A percentile compares a stretch with the other conserved stretches of the same genome.
phyloP scores from a whole-genome alignment of 1,140 invertebrate species.

The Ceratitis capitata region DNA sequence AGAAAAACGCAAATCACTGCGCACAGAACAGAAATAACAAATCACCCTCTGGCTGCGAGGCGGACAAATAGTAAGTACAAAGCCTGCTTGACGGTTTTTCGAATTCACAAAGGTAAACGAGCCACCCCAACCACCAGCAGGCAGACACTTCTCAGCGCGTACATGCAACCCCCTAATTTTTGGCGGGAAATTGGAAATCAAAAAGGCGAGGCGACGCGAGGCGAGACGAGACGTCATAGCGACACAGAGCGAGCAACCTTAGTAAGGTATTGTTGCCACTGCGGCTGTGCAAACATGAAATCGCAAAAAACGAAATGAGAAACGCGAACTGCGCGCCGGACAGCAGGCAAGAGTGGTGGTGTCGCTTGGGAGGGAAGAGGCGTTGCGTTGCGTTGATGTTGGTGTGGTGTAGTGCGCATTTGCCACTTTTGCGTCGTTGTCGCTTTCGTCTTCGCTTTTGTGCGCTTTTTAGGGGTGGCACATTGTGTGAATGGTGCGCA shows the following conservation, averaged over 20 bases:
- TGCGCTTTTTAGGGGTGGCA: slow-evolving; percentile 12
- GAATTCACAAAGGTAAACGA: slow-evolving; percentile 45
- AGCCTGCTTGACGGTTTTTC: neutral
- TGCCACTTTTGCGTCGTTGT: slow-evolving; percentile 12
- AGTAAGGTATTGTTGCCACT: neutral
- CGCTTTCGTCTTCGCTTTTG: too few relatives aligned
- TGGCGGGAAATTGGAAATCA: slow-evolving; percentile 54
- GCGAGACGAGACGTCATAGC: slow-evolving; percentile 24
- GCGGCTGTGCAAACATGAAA: slow-evolving; percentile 27
- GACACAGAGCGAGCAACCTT: neutral
- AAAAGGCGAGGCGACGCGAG: slow-evolving; percentile 29
- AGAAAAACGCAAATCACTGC: slow-evolving; percentile 37
- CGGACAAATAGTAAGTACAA: slow-evolving; percentile 8
- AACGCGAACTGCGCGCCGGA: neutral
- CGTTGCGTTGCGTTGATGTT: neutral
- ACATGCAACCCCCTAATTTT: slow-evolving; percentile 60
- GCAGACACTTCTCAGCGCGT: neutral
- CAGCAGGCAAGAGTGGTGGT: neutral
- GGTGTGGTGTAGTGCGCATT: neutral
- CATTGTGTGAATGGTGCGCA: neutral
- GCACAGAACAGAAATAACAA: slow-evolving; percentile 21
- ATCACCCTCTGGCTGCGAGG: neutral
- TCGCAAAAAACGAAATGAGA: neutral
- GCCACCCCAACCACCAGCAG: slow-evolving; percentile 50
- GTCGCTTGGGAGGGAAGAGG: neutral